A percentile compares a stretch with the other conserved stretches of the same genome.
Conservation (phyloP, 2,797 vertebrate species). For the Pipistrellus kuhlii region DNA sequence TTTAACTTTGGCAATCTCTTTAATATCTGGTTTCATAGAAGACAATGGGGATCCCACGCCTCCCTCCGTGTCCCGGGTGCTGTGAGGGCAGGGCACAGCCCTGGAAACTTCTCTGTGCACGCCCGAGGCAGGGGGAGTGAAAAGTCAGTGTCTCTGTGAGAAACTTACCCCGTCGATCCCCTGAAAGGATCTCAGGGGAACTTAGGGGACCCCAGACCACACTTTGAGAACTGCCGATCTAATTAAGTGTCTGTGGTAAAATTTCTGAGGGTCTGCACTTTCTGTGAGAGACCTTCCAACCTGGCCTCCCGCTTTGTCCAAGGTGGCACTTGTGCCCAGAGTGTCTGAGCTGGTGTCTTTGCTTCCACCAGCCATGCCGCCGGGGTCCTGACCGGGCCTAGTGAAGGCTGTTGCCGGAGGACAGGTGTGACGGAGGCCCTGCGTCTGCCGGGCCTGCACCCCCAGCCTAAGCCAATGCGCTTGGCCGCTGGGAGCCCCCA, state of each 20-base stretch:
- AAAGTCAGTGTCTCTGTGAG: not conserved
- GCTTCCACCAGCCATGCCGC: not conserved
- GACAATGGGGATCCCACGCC: not conserved
- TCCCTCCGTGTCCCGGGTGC: not conserved
- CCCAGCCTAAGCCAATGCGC: not conserved
- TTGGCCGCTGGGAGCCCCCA: not conserved
- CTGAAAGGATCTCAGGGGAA: not conserved
- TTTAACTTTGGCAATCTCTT: not conserved
- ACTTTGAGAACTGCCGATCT: not conserved
- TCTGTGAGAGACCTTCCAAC: not conserved
- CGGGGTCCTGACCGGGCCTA: not conserved
- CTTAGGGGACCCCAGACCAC: not conserved
- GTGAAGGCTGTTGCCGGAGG: not conserved
- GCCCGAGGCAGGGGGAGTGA: not conserved
- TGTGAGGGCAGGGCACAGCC: not conserved
- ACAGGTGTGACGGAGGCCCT: not conserved
- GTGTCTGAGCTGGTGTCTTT: not conserved
- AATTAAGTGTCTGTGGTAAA: not conserved
- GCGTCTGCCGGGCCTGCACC: not conserved
- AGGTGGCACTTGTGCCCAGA: not conserved
- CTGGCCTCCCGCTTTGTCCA: not conserved
- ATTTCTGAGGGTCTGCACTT: not conserved
- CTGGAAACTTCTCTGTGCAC: not conserved
- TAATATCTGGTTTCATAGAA: not conserved
- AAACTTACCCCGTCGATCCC: not conserved